A percentile compares a stretch with the other conserved stretches of the same genome.
These are phyloP conservation scores for Perognathus longimembris DNA, from an alignment of 2,113 vertebrate species.

Conservation along the genomic window DNA sequence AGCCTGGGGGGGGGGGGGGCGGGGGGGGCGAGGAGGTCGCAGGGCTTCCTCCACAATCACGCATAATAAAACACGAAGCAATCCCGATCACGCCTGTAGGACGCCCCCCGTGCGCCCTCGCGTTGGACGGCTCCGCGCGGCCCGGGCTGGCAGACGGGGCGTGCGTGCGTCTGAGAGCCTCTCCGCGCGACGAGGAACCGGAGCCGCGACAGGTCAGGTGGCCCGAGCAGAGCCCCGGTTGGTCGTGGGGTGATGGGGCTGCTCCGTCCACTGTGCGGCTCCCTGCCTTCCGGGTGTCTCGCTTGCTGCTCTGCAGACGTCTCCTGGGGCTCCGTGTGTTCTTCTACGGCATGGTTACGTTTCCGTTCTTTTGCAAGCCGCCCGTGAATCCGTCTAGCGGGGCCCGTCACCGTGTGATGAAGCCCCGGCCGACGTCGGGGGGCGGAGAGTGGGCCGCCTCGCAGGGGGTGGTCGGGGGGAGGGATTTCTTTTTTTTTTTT, in stretches of 20 bases:
- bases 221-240: no score
- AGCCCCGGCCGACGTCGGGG: background rate
- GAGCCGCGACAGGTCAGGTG: background rate
- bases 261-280: no score
- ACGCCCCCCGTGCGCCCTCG: background rate
- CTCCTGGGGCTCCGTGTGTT: background rate
- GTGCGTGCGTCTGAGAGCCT: no score
- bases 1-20: background rate
- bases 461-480: background rate
- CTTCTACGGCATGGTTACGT: background rate
- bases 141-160: no score
- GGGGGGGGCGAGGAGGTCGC: conserved; percentile 6
- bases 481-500: no score
- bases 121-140: no score
- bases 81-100: conserved; percentile 2
- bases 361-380: background rate
- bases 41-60: conserved; percentile 16
- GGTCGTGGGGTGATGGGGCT: fast-evolving
- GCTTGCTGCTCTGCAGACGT: background rate
- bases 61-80: conserved; percentile 42
- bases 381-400: background rate
- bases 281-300: background rate
- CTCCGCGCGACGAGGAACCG: background rate
- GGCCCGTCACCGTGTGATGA: fast-evolving
- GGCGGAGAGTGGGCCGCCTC: background rate